Conservation (phyloP, 2,888 invertebrate species). For the Ormyrus thymus region DNA sequence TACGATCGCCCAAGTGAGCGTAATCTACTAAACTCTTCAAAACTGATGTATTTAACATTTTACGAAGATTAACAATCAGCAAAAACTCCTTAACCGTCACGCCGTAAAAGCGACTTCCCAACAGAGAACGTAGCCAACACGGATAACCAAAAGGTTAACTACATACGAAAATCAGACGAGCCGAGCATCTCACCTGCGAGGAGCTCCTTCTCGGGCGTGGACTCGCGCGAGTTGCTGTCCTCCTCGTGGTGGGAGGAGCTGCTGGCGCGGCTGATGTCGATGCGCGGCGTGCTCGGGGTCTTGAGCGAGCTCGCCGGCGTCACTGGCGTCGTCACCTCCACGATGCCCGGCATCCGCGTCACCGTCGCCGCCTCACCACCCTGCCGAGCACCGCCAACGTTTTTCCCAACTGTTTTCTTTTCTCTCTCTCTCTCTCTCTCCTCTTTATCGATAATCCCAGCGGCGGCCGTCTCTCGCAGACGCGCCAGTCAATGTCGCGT, state of each 20-base stretch:
- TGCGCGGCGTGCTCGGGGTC: constrained; percentile 87
- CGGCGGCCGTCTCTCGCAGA: too few relatives aligned
- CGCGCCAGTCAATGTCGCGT: too few relatives aligned
- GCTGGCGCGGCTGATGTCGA: constrained; percentile 92
- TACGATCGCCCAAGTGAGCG: too few relatives aligned
- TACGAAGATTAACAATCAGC: too few relatives aligned
- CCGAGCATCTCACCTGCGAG: constrained; percentile 77
- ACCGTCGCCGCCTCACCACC: constrained; percentile 65
- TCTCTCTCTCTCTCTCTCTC: neutral
- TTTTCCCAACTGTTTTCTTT: neutral
- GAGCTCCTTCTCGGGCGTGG: constrained; percentile 89
- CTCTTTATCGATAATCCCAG: neutral
- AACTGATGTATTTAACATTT: too few relatives aligned
- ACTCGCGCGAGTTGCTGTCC: constrained; percentile 81
- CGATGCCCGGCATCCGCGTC: constrained; percentile 75
- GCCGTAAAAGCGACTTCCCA: too few relatives aligned
- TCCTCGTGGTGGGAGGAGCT: constrained; percentile 90
- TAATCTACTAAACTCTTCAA: too few relatives aligned
- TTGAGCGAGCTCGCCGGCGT: constrained; percentile 75
- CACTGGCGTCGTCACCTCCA: constrained; percentile 73
- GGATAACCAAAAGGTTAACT: too few relatives aligned
- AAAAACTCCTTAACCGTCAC: too few relatives aligned
- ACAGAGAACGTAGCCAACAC: too few relatives aligned
- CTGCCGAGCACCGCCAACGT: constrained; percentile 59
- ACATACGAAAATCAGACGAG: too few relatives aligned